A percentile compares a stretch with the other conserved stretches of the same genome.
Evolutionary conservation across 2,797 vertebrate genomes (phyloP).

Genomic region (Cyprinodon diabolis): DNA sequence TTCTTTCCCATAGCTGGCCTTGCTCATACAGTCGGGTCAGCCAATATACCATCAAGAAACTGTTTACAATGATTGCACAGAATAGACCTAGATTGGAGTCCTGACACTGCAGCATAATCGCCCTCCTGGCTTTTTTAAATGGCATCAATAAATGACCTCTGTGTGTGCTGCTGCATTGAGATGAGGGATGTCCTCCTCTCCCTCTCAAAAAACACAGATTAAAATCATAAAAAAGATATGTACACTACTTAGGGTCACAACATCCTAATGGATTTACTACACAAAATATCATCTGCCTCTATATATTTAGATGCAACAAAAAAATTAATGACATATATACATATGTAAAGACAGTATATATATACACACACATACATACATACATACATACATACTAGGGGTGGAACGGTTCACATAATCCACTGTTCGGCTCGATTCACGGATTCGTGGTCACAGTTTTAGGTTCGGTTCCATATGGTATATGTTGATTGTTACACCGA

Average conservation of each 20-base stretch:
- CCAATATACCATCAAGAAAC: slow-evolving; percentile 42
- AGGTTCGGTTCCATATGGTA: too few relatives aligned
- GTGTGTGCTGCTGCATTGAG: slow-evolving; percentile 12
- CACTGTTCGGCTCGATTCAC: too few relatives aligned
- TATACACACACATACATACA: too few relatives aligned
- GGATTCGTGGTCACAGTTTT: too few relatives aligned
- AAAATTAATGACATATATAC: too few relatives aligned
- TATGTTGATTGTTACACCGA: too few relatives aligned
- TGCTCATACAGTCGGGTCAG: slow-evolving; percentile 58
- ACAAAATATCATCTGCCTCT: not conserved
- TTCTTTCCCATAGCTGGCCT: slow-evolving; percentile 32
- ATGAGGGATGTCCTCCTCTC: not conserved
- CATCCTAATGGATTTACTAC: not conserved
- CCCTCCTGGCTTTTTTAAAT: slow-evolving; percentile 30
- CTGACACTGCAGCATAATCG: slow-evolving; percentile 48
- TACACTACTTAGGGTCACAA: not conserved
- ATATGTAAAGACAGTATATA: too few relatives aligned
- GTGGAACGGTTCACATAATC: too few relatives aligned
- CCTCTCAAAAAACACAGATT: not conserved
- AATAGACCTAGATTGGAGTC: slow-evolving; percentile 61
- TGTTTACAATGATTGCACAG: slow-evolving; percentile 62
- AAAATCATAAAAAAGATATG: slow-evolving; percentile 1
- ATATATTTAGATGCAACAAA: too few relatives aligned
- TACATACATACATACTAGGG: too few relatives aligned
- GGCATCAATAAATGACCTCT: slow-evolving; percentile 42